A percentile compares a stretch with the other conserved stretches of the same genome.
Conservation (phyloP, 23 tunicate genomes). For the Trididemnum miniatum region DNA sequence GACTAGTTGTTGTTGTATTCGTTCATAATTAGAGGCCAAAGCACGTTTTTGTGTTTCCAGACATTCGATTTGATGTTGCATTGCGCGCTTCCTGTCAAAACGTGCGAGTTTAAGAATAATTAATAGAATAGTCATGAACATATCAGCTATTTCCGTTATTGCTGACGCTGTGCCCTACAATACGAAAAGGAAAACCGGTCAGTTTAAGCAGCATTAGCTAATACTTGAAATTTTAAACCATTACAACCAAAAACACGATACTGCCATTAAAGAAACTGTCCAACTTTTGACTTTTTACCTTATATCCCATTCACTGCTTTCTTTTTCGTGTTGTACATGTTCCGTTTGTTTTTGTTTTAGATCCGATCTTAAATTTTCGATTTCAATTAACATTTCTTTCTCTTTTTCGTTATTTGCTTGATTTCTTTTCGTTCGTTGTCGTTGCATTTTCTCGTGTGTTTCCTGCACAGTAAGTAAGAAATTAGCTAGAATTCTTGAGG, state of each 20-base stretch:
- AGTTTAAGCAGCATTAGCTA: no score
- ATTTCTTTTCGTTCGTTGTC: constrained; percentile 31
- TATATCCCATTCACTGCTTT: constrained; percentile 78
- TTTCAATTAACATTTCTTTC: constrained; percentile 45
- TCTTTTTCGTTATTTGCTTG: constrained; percentile 64
- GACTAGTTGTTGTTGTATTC: constrained; percentile 66
- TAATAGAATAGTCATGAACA: no score
- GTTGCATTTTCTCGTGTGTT: constrained; percentile 57
- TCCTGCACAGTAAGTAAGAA: no score
- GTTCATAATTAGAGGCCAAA: constrained; percentile 65
- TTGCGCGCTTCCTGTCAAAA: constrained; percentile 60
- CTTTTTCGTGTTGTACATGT: constrained; percentile 56
- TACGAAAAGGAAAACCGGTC: no score
- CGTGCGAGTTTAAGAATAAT: no score
- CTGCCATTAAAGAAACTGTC: no score
- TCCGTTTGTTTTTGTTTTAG: constrained; percentile 36
- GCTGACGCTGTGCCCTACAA: no score
- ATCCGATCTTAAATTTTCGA: constrained; percentile 43
- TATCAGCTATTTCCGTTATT: no score
- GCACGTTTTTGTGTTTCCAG: constrained; percentile 77
- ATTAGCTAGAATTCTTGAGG: no score
- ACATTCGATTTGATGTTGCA: constrained; percentile 87
- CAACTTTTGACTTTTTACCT: no score
- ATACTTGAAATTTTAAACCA: no score
- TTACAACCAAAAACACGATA: no score